Evolutionary conservation across 1,140 invertebrate species (phyloP).

Genomic region (Hycleus cichorii): DNA sequence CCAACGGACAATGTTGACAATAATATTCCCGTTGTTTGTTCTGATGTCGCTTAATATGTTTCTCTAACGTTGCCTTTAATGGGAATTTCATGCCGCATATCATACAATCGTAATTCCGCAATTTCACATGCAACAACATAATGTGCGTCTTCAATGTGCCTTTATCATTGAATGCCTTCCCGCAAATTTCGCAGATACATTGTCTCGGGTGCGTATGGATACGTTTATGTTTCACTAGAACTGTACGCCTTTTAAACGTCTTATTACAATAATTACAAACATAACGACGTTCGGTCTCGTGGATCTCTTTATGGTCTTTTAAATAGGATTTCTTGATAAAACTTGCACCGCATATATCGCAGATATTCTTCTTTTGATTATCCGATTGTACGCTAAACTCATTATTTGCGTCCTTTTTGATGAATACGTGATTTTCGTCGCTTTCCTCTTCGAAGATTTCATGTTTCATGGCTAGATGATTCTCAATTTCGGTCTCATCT

Average conservation of each 20-base stretch:
- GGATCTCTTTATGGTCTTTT: conserved; percentile 27
- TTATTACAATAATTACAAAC: conserved; percentile 48
- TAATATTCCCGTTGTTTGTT: conserved; percentile 22
- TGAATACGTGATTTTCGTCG: no score
- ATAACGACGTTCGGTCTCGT: conserved; percentile 45
- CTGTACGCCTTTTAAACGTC: conserved; percentile 44
- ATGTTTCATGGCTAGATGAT: background rate
- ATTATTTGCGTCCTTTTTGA: background rate
- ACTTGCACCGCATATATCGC: conserved; percentile 24
- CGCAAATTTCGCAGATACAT: conserved; percentile 30
- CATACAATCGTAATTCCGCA: conserved; percentile 30
- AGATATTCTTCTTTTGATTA: conserved; percentile 20
- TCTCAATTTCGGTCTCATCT: background rate
- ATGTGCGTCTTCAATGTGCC: conserved; percentile 31
- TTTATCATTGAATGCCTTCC: conserved; percentile 26
- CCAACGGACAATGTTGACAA: conserved; percentile 21
- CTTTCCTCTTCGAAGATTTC: background rate
- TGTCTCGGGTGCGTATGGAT: conserved; percentile 39
- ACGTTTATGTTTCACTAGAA: conserved; percentile 41
- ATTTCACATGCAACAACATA: conserved; percentile 25
- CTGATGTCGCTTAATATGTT: conserved; percentile 26
- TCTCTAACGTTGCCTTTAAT: conserved; percentile 29
- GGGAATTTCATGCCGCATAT: conserved; percentile 29
- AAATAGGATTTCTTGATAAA: conserved; percentile 28
- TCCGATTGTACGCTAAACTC: background rate